These are phyloP conservation scores for Neoniphon sammara DNA, from an alignment of 2,797 vertebrate genomes.

Conservation along the genomic window DNA sequence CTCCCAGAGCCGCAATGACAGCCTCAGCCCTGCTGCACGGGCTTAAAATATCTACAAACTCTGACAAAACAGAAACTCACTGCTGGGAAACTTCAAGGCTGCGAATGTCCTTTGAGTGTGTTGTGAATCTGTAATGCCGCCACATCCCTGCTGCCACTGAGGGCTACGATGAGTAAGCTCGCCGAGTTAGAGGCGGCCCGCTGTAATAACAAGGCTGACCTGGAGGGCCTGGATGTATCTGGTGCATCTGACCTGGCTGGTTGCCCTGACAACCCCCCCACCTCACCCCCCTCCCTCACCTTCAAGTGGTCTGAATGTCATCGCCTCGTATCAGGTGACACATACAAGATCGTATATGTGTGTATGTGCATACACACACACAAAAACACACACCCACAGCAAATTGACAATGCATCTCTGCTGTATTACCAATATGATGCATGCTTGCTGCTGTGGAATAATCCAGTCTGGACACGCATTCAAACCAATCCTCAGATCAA, in stretches of 20 bases:
- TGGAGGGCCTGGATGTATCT: constrained; percentile 18
- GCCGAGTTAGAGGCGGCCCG: background rate
- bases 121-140: background rate
- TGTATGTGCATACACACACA: constrained; percentile 3
- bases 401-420: background rate
- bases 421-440: constrained; percentile 4
- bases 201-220: constrained; percentile 2
- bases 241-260: constrained; percentile 24
- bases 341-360: background rate
- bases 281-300: constrained; percentile 12
- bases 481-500: constrained; percentile 7
- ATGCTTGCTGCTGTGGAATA: background rate
- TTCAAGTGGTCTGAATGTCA: constrained; percentile 42
- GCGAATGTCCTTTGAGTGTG: background rate
- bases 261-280: constrained; percentile 57
- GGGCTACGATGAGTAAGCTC: background rate
- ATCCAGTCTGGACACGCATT: background rate
- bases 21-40: background rate
- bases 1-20: constrained; percentile 2
- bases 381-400: background rate
- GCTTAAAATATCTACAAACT: background rate
- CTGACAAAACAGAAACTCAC: background rate
- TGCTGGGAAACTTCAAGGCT: background rate
- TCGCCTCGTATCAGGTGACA: background rate
- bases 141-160: background rate